Percentiles rank a stretch among this genome's conserved stretches.
phyloP scores from a whole-genome alignment of 2,888 invertebrate species.

The Euphydryas editha region DNA sequence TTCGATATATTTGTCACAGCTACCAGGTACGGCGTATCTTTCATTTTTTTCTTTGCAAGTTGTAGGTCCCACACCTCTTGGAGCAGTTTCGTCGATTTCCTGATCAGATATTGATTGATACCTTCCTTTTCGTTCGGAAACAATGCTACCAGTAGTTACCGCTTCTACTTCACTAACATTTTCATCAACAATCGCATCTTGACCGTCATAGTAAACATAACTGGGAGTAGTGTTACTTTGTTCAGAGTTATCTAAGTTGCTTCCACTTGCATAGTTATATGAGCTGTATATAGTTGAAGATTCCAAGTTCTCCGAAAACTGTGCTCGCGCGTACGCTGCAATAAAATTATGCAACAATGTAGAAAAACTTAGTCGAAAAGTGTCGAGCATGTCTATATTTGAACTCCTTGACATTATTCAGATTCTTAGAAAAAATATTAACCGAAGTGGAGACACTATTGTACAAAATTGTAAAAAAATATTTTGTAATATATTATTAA shows the following conservation, averaged over 20 bases:
- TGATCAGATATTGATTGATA: slow-evolving; percentile 48
- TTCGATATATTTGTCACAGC: slow-evolving; percentile 90
- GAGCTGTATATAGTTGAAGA: neutral
- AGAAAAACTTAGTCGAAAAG: neutral
- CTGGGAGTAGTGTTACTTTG: slow-evolving; percentile 29
- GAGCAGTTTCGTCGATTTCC: slow-evolving; percentile 46
- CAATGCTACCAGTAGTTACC: neutral
- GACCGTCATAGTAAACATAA: slow-evolving; percentile 8
- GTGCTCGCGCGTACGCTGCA: slow-evolving; percentile 12
- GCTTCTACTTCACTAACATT: slow-evolving; percentile 10
- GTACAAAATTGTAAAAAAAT: neutral
- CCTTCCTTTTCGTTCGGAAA: slow-evolving; percentile 39
- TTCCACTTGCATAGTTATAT: neutral
- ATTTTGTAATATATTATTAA: too few species aligned
- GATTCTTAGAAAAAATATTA: neutral
- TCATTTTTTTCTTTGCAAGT: slow-evolving; percentile 87
- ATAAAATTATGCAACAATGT: neutral
- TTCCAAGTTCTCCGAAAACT: slow-evolving; percentile 2
- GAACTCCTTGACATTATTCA: neutral
- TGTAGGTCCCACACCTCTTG: slow-evolving; percentile 48
- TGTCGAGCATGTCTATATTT: neutral
- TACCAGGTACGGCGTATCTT: slow-evolving; percentile 85
- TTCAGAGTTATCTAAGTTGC: slow-evolving; percentile 7
- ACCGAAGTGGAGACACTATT: neutral
- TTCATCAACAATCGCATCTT: neutral